Evolutionary conservation across 2,113 vertebrate genomes (phyloP), one percentile per base, ranked within the genome.

Genomic region (Electrona antarctica): DNA sequence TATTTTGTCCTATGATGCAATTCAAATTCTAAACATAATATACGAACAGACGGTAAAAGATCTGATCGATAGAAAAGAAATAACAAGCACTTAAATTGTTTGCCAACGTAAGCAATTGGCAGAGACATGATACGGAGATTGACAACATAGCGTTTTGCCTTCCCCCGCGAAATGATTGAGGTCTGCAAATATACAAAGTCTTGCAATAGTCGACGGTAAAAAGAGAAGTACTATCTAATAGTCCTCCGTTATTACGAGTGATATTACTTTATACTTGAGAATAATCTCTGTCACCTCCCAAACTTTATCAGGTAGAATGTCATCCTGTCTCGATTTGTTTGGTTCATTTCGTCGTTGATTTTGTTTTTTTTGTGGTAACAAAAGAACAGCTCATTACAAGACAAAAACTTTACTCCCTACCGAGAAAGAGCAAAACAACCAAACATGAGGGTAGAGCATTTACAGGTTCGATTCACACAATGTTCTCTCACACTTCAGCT

Each of bases 31-130:
- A 64, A 89, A 95, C 81, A 90, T 74, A 94, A 94, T 94, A 94
- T 92, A 95, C 88, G 90, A 95, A 94, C 92, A 88, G 77, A 95
- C 92, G 93, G 94, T 86, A 96, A 95, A 95, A 96, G 93, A 83
- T 94, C 91, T 90, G 92, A 95, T 95, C 92, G 90, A 93, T 96
- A 95, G 95, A 41, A 96, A 96, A 95, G 92, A 95, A 95, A 91
- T 71, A 78, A 94, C 92, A 94, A 96, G 95, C 95, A 95, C 95
- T 90, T 87, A 92, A 85, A 85, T 67, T 48, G 72, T 88, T 88
- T 78, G 88, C 85, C 85, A 88, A 88, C 85, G 85, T 56, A 59
- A 90, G 86, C 83, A 75, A 84, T 77, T 76, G 74, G 90, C 85
- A 81, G 64, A 88, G 90, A 83, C 69, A 45, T 21, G 77, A 82